Percentiles rank a stretch among this genome's conserved stretches.
Evolutionary conservation across 2,113 vertebrate species (phyloP).

Genomic region (Colinus virginianus): DNA sequence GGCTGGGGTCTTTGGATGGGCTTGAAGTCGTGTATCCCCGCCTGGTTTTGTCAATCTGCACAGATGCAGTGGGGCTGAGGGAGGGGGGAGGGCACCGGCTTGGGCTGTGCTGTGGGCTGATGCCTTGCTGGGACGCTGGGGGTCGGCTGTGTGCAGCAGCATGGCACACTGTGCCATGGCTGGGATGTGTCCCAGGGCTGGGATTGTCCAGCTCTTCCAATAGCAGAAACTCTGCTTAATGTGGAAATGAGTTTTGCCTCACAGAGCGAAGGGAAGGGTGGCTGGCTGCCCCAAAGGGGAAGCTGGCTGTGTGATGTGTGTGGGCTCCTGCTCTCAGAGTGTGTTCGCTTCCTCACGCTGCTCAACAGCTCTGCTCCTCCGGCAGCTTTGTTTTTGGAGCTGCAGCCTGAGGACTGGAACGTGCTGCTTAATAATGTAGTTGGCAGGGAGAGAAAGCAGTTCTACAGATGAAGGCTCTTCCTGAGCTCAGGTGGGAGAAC

Average conservation of each 20-base stretch:
- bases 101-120: neutral
- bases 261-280: rapidly evolving
- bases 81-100: neutral
- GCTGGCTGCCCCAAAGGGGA: neutral
- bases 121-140: rapidly evolving
- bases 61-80: rapidly evolving
- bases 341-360: rapidly evolving
- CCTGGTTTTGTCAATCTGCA: neutral
- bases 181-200: neutral
- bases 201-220: rapidly evolving
- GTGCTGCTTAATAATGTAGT: rapidly evolving
- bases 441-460: neutral
- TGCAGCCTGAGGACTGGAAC: rapidly evolving
- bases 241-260: neutral
- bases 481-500: rapidly evolving
- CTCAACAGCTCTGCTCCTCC: neutral
- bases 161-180: rapidly evolving
- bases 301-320: rapidly evolving
- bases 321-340: rapidly evolving
- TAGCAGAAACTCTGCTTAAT: neutral
- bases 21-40: rapidly evolving
- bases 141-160: rapidly evolving
- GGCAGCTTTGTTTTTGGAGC: neutral
- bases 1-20: no score
- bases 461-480: rapidly evolving